These are phyloP conservation scores for Trachelus iudaicus DNA, from an alignment of 2,888 invertebrate species.

Conservation along the genomic window DNA sequence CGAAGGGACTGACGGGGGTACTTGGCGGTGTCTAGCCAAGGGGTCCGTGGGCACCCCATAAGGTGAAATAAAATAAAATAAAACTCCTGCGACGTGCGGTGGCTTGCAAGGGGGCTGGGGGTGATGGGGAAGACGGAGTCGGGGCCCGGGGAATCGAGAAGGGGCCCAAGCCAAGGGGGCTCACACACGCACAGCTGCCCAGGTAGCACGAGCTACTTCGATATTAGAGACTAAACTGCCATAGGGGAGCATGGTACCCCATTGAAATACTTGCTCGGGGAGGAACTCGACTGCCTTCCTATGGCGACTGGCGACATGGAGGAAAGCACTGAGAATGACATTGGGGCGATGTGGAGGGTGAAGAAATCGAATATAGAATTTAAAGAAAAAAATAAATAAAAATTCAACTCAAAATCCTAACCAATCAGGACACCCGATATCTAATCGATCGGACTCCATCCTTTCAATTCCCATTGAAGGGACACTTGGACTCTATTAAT, in stretches of 20 bases:
- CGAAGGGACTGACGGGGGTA: slow-evolving; percentile 28
- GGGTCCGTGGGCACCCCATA: slow-evolving; percentile 48
- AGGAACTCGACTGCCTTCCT: slow-evolving; percentile 42
- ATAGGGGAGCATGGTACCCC: not conserved
- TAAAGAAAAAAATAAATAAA: not conserved
- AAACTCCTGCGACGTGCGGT: slow-evolving; percentile 42
- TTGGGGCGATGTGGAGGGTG: not conserved
- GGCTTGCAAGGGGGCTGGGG: slow-evolving; percentile 29
- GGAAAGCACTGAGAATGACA: not conserved
- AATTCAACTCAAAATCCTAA: not conserved
- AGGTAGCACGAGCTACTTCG: slow-evolving; percentile 62
- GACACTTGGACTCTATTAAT: not conserved
- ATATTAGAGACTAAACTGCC: slow-evolving; percentile 36
- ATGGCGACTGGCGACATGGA: not conserved
- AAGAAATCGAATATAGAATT: not conserved
- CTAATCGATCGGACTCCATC: not conserved
- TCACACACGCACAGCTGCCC: slow-evolving; percentile 59
- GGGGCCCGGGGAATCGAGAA: slow-evolving; percentile 8
- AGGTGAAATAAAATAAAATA: slow-evolving; percentile 60
- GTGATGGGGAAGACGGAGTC: not conserved
- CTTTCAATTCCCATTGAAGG: not conserved
- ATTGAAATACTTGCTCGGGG: slow-evolving; percentile 43
- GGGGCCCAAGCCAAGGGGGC: slow-evolving; percentile 42
- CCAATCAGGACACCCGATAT: not conserved
- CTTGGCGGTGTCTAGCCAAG: slow-evolving; percentile 48